Evolutionary conservation across 2,888 invertebrate genomes (phyloP).

Genomic region (Pandemis heparana): DNA sequence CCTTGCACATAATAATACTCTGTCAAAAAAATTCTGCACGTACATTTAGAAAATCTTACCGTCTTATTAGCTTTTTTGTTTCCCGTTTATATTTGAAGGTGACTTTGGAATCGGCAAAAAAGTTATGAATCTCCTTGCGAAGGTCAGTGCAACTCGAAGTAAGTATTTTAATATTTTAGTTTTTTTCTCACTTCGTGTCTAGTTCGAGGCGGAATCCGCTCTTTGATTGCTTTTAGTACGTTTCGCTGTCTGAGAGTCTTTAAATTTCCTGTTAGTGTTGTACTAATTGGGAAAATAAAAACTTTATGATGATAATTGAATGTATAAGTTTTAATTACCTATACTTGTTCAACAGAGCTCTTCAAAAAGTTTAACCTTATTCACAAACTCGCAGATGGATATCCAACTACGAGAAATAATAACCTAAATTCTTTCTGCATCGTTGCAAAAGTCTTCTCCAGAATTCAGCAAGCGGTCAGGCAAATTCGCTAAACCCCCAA

Average conservation of each 20-base stretch:
- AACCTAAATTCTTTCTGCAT: too few relatives aligned
- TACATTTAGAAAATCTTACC: constrained; percentile 38
- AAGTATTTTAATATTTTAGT: constrained; percentile 31
- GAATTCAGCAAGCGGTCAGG: too few relatives aligned
- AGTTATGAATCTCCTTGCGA: constrained; percentile 41
- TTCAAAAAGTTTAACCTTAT: too few relatives aligned
- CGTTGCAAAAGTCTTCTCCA: too few relatives aligned
- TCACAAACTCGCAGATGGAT: too few relatives aligned
- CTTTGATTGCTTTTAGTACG: constrained; percentile 33
- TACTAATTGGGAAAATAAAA: background rate
- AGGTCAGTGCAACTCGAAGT: constrained; percentile 34
- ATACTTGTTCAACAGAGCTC: background rate
- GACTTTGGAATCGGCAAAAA: constrained; percentile 41
- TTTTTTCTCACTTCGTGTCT: constrained; percentile 36
- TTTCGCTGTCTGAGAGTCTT: constrained; percentile 27
- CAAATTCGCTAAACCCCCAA: too few relatives aligned
- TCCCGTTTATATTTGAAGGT: constrained; percentile 29
- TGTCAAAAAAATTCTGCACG: background rate
- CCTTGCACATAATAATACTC: too few relatives aligned
- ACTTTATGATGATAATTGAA: background rate
- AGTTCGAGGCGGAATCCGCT: constrained; percentile 11
- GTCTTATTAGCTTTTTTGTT: constrained; percentile 33
- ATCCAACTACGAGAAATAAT: too few relatives aligned
- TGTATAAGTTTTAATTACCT: background rate
- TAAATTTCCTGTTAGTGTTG: constrained; percentile 20